Evolutionary conservation across 2,888 invertebrate genomes (phyloP).

Genomic region (Cylloceria caligata): DNA sequence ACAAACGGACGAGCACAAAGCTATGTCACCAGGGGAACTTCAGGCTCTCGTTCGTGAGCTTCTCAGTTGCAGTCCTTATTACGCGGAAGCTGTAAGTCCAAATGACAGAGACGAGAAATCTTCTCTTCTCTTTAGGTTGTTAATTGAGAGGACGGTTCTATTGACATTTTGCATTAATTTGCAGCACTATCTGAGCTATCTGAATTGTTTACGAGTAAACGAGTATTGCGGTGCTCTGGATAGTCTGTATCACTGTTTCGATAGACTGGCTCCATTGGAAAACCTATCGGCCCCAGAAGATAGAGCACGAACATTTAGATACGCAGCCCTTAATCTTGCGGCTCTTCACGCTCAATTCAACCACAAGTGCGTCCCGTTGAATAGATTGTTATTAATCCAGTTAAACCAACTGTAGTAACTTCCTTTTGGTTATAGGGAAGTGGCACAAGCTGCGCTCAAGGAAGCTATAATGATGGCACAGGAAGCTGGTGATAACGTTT

Average conservation of each 20-base stretch:
- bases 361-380: constrained; percentile 87
- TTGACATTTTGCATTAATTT: too few species aligned
- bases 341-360: constrained; percentile 95
- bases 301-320: constrained; percentile 90
- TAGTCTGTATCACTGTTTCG: constrained; percentile 93
- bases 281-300: constrained; percentile 85
- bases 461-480: constrained; percentile 96
- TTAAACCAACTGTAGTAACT: background rate
- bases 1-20: constrained; percentile 92
- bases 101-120: background rate
- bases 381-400: background rate
- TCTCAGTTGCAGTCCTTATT: constrained; percentile 91
- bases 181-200: constrained; percentile 95
- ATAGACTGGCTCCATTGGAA: constrained; percentile 86
- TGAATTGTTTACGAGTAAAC: constrained; percentile 94
- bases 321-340: constrained; percentile 96
- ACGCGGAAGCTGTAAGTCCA: constrained; percentile 91
- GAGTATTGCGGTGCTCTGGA: constrained; percentile 94
- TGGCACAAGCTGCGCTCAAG: constrained; percentile 92
- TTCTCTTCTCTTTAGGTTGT: constrained; percentile 47
- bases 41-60: constrained; percentile 91
- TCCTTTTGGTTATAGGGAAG: constrained; percentile 86
- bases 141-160: too few species aligned
- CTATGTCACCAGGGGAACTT: constrained; percentile 91
- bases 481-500: constrained; percentile 94